Evolutionary conservation across 2,888 invertebrate genomes (phyloP), one percentile per base, ranked within the genome.

Genomic region (Torymus tubicola): DNA sequence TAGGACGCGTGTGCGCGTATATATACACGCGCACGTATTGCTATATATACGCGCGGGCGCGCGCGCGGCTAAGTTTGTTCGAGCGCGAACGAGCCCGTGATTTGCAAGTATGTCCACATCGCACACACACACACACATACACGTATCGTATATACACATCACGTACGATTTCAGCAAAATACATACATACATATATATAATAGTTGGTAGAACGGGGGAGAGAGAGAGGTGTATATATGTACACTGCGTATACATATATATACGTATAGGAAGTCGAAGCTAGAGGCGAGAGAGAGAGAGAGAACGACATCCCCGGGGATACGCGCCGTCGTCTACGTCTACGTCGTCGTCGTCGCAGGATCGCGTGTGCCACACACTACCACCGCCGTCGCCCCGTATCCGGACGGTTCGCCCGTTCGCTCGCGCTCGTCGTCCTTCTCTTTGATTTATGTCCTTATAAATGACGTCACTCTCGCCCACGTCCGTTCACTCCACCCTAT

Each of bases 391-490:
- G 42, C 86, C 84, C 82, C 83, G 86, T 86, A 87, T 86, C 87
- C 88, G 86, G 87, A 86, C 85, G 42, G 42, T 8, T 42, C 85
- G 78, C 81, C 50, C 67, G 64, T 71, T 76, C 79, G 75, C 81
- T 55, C 69, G 55, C 72, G 55, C 72, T 69, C 80, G n/a, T 86
- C 85, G 87, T 88, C 87, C 88, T 89, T 87, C 88, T 87, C 90
- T 90, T 90, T 90, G 90, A 90, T 90, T 90, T 90, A 90, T 90
- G 89, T 90, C 86, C 89, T 90, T 89, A 90, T 90, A 90, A 90
- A 90, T 90, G 90, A 90, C 90, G 90, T 90, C 90, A 90, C 87
- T 89, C 87, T 85, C 86, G 88, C 86, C 86, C 85, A 86, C 87
- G 88, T 88, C 87, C 87, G 85, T 63, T 50, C 42, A n/a, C 82